These are phyloP conservation scores for Cynodonichthys magdalenae DNA, from an alignment of 2,797 vertebrate genomes.

Conservation along the genomic window DNA sequence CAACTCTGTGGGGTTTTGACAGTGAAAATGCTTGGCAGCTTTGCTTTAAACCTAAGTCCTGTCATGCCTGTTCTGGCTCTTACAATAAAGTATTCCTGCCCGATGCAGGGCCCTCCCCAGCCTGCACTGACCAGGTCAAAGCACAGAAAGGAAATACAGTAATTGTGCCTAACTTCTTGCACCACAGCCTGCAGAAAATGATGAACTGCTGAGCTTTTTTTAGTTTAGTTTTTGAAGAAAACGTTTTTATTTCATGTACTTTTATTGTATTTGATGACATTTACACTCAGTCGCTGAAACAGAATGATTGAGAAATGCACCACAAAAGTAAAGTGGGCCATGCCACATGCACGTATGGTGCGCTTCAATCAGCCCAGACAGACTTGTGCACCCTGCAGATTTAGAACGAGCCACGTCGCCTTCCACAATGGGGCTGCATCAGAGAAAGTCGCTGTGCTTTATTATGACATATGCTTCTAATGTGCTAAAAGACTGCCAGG, in stretches of 20 bases:
- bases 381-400: neutral
- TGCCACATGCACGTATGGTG: neutral
- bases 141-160: neutral
- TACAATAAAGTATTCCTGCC: neutral
- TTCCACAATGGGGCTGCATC: neutral
- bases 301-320: neutral
- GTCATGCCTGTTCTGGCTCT: neutral
- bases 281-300: neutral
- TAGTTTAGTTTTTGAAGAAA: neutral
- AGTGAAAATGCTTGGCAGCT: neutral
- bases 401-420: neutral
- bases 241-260: too few relatives aligned
- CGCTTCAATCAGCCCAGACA: neutral
- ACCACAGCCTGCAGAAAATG: neutral
- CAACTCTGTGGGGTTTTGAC: neutral
- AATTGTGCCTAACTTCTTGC: too few relatives aligned
- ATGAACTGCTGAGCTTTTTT: neutral
- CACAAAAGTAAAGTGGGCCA: neutral
- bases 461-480: slow-evolving; percentile 1
- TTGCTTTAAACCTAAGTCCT: neutral
- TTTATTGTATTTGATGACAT: neutral
- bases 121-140: neutral
- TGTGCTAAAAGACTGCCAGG: neutral
- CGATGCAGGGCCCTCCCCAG: neutral
- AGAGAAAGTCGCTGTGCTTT: neutral